Conservation (phyloP, 2,888 invertebrate species). For the Chironomus tentans region DNA sequence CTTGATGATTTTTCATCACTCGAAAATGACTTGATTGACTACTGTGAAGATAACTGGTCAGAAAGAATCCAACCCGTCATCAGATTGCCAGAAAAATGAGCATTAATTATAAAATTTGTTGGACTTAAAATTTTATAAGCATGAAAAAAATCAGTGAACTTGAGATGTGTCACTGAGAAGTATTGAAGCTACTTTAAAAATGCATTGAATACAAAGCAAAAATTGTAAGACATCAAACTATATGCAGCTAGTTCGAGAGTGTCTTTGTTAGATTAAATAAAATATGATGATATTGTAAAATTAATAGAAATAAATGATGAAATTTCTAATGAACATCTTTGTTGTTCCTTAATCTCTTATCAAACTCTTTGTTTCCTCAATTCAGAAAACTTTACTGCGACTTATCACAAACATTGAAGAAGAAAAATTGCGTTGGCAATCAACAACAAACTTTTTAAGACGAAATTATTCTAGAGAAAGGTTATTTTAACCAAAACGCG, state of each 20-base stretch:
- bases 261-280: too few species aligned
- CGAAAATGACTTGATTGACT: conserved; percentile 55
- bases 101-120: neutral
- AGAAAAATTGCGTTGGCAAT: too few species aligned
- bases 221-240: too few species aligned
- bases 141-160: neutral
- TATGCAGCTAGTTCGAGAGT: too few species aligned
- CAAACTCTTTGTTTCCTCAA: neutral
- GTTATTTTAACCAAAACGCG: too few species aligned
- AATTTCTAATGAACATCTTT: neutral
- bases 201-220: too few species aligned
- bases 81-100: conserved; percentile 56
- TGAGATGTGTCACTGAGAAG: neutral
- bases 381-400: neutral
- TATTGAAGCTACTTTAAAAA: too few species aligned
- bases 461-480: too few species aligned
- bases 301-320: neutral
- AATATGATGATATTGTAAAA: neutral
- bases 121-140: neutral
- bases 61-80: conserved; percentile 54
- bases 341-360: neutral
- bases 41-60: conserved; percentile 58
- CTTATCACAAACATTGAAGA: neutral
- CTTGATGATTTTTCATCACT: conserved; percentile 49
- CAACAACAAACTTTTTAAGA: too few species aligned